phyloP scores from a whole-genome alignment of 2,888 invertebrate species.

The Acanthosepion esculentum region DNA sequence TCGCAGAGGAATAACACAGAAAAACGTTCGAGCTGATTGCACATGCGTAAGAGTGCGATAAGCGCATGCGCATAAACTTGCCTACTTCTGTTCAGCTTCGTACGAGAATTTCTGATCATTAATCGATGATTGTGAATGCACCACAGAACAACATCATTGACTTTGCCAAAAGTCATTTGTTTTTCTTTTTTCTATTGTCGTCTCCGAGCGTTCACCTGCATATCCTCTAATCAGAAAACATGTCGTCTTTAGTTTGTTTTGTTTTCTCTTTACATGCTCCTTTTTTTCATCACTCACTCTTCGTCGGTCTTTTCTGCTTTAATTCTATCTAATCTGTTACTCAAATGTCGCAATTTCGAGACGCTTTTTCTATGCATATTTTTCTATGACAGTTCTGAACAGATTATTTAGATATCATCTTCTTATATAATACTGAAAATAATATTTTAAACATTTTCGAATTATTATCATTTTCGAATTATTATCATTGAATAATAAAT shows the following conservation, averaged over 20 bases:
- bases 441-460: too few species aligned
- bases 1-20: background rate
- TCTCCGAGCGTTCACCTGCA: background rate
- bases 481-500: too few species aligned
- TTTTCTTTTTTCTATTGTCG: background rate
- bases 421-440: too few species aligned
- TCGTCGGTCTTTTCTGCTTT: background rate
- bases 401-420: too few species aligned
- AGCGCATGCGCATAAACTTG: slow-evolving; percentile 4
- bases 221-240: background rate
- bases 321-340: background rate
- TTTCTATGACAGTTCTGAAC: too few species aligned
- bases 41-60: background rate
- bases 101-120: background rate
- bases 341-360: too few species aligned
- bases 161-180: background rate
- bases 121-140: background rate
- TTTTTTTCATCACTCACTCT: background rate
- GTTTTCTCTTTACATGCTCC: background rate
- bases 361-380: too few species aligned
- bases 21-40: background rate
- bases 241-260: background rate
- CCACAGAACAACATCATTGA: slow-evolving; percentile 2
- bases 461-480: too few species aligned
- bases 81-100: background rate